Base-by-base conservation (phyloP, 2,888 invertebrate genomes). In the Lamproptera curius region DNA sequence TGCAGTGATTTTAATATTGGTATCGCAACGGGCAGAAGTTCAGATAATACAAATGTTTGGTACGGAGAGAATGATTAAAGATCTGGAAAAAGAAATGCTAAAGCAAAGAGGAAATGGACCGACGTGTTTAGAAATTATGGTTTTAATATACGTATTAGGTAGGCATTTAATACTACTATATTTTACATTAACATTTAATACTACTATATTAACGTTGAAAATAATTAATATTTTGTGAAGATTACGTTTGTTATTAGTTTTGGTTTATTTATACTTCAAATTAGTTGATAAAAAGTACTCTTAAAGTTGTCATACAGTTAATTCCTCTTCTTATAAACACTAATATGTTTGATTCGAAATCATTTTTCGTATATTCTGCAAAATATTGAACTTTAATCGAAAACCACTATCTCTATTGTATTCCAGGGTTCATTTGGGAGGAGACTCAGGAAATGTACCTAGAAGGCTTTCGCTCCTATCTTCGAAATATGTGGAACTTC, bases 401-500 rank as follows among this genome's bases (percentile, higher is more conserved):
- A n/a, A n/a, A n/a, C n/a, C n/a, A n/a, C n/a, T n/a, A n/a, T n/a
- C n/a, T n/a, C n/a, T n/a, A n/a, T n/a, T n/a, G n/a, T n/a, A 5
- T 20, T 6, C 4, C 20, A 93, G 95, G 95, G 17, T 95, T 97
- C 69, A 93, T 98, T 61, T 95, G 94, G 93, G 94, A 97, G 69
- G 98, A 98, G 83, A 93, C 95, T 2, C 94, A 95, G 73, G 96
- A 97, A 74, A 93, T 97, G 53, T 97, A 93, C 89, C 91, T 92
- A 15, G 93, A 95, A 68, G 98, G 98, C n/a, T 90, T 97, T 40
- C 90, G 91, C 31, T 92, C 92, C 0, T 98, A 98, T 69, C 89
- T 97, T 17, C 90, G 95, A 20, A 96, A 98, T 73, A 92, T 98
- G 91, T 98, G 98, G 98, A 98, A 98, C 78, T 95, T 97, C 67